Conservation (phyloP, 2,113 vertebrate species). For the Hippocampus barbouri region DNA sequence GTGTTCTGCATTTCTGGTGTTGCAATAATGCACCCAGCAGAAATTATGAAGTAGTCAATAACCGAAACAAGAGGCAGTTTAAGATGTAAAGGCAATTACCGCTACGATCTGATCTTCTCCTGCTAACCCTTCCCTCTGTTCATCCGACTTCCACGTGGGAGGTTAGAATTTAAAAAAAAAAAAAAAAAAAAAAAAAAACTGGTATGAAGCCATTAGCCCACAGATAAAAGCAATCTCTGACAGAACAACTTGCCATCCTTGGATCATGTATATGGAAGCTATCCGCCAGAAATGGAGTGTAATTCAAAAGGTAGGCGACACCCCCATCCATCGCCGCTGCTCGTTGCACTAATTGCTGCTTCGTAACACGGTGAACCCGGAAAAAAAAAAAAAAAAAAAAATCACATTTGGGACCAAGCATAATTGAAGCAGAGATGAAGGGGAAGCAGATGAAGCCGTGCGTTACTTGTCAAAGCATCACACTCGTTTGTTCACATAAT, state of each 20-base stretch:
- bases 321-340: conserved; percentile 21
- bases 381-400: conserved; percentile 9
- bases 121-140: conserved; percentile 12
- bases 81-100: no score
- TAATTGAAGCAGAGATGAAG: conserved; percentile 20
- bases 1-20: no score
- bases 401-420: conserved; percentile 30
- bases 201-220: conserved; percentile 45
- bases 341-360: conserved; percentile 37
- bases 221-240: conserved; percentile 34
- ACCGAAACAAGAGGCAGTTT: no score
- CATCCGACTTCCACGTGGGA: conserved; percentile 33
- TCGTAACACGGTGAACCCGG: conserved; percentile 14
- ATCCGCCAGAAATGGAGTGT: conserved; percentile 31
- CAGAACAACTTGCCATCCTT: conserved; percentile 26
- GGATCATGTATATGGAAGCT: conserved; percentile 27
- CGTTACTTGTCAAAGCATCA: conserved; percentile 32
- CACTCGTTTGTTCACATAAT: conserved; percentile 27
- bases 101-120: neutral
- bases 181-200: conserved; percentile 10
- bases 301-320: conserved; percentile 29
- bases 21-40: no score
- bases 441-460: conserved; percentile 19
- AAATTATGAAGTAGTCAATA: no score
- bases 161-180: conserved; percentile 11